Evolutionary conservation across 2,797 vertebrate genomes (phyloP), one percentile per base, ranked within the genome.

Genomic region (Sebastes matsubarae): DNA sequence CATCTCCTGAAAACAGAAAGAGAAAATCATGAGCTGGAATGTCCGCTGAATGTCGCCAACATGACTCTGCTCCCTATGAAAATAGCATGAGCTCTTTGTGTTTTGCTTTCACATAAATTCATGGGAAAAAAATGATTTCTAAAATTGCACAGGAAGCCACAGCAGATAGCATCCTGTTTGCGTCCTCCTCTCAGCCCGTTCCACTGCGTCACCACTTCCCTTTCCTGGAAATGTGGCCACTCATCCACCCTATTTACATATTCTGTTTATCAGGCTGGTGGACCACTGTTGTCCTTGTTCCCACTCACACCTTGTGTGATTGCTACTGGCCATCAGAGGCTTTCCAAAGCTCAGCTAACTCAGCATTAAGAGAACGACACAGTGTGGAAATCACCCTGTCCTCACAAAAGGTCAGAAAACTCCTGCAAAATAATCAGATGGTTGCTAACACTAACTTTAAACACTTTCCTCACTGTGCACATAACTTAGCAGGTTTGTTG

Each of bases 141-240:
- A 90, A 92, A 94, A 91, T 74, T 90, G 87, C 93, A 93, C 95
- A 95, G 94, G 95, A 96, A 95, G 94, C 90, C 89, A 83, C 89
- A 91, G 89, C 88, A 94, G 91, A 92, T 88, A 87, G 92, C 94
- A 95, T 96, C 96, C 96, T 95, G 95, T 96, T 95, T 96, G 93
- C 80, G 87, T 90, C 88, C 91, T 94, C 93, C 90, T 85, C 84
- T 89, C 84, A 55, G 90, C 85, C 88, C 60, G 81, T 90, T 93
- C 92, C 94, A 88, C 91, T 92, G 91, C 93, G 86, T 95, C 95
- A 95, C 85, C 85, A 92, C 91, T 95, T 95, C 95, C 93, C 88
- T 95, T 96, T 95, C 94, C 95, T 94, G 95, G 95, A 95, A 94
- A 95, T 91, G 91, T 92, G 87, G 77, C 89, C 80, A 87, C 87